Base-by-base conservation (phyloP, 92 coral and sea anemone genomes). In the Epizoanthus stellaris region DNA sequence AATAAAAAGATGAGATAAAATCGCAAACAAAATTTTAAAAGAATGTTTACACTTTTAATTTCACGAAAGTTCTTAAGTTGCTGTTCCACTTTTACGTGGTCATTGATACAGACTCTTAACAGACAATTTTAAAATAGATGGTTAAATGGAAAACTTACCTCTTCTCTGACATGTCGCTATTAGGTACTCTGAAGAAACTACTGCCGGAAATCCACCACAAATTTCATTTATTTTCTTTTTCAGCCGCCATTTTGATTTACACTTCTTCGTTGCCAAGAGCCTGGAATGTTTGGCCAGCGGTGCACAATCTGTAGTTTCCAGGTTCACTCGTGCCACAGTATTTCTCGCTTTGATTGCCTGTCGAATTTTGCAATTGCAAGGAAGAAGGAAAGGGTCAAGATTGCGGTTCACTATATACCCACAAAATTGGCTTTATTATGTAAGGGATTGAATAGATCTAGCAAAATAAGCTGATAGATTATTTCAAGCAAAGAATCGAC, bases 241-340 rank as follows among this genome's bases (percentile, higher is more conserved):
- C 43, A 2, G 34, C 83, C 83, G 60, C 71, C 71, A 79, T 62
- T 39, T 77, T 63, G 17, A 21, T 63, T 12, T 67, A 16, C 12
- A 42, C 10, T 6, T 6, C 45, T 42, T 76, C 6, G 83, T 79
- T 79, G 83, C 60, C 83, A 79, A 79, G 83, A 45, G 14, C 23
- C 34, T 19, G n/a, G 52, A 39, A 36, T n/a, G 19, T 43, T n/a
- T n/a, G 83, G 72, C 53, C 57, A 62, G 61, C 83, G 71, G 83
- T 25, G 43, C 23, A 3, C 23, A 25, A 8, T 30, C 36, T 30
- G 13, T 61, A 77, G 70, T 1, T 6, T 58, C 57, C 53, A 79
- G 83, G 71, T 70, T 15, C 16, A 13, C 72, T 62, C 82, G 36
- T 1, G 36, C 36, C 36, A 30, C 11, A 45, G 9, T 45, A 10